phyloP scores from a whole-genome alignment of 2,797 vertebrate genomes.

The Salmo trutta region DNA sequence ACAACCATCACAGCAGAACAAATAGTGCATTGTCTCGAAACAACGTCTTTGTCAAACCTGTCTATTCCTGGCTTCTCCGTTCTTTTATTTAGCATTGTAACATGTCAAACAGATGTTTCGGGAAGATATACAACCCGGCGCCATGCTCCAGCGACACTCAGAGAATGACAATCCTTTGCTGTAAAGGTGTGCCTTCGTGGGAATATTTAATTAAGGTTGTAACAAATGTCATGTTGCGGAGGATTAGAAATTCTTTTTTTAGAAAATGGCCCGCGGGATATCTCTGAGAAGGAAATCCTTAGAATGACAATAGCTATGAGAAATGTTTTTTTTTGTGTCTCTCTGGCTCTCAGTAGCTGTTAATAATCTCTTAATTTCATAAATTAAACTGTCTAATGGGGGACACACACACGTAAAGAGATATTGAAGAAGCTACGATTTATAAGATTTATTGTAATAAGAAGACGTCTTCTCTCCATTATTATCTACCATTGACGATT shows the following conservation, averaged over 20 bases:
- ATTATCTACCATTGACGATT: not conserved
- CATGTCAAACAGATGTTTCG: slow-evolving; percentile 4
- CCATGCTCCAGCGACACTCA: not conserved
- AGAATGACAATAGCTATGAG: not conserved
- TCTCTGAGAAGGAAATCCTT: not conserved
- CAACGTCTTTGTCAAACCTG: not conserved
- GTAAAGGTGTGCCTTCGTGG: not conserved
- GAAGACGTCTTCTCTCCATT: not conserved
- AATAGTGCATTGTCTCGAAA: not conserved
- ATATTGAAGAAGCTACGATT: not conserved
- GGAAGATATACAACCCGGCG: not conserved
- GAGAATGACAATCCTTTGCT: not conserved
- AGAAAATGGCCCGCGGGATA: not conserved
- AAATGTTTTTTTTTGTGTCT: no score
- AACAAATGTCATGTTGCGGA: not conserved
- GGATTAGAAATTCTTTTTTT: not conserved
- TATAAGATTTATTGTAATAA: not conserved
- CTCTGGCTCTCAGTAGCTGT: not conserved
- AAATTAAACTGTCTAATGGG: not conserved
- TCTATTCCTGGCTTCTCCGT: not conserved
- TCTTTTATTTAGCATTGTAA: not conserved
- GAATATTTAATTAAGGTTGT: slow-evolving; percentile 1
- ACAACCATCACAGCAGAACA: not conserved
- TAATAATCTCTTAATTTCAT: not conserved
- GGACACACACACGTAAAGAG: no score